Base-by-base conservation (phyloP, 2,888 invertebrate species). In the Vesta saturnalis region DNA sequence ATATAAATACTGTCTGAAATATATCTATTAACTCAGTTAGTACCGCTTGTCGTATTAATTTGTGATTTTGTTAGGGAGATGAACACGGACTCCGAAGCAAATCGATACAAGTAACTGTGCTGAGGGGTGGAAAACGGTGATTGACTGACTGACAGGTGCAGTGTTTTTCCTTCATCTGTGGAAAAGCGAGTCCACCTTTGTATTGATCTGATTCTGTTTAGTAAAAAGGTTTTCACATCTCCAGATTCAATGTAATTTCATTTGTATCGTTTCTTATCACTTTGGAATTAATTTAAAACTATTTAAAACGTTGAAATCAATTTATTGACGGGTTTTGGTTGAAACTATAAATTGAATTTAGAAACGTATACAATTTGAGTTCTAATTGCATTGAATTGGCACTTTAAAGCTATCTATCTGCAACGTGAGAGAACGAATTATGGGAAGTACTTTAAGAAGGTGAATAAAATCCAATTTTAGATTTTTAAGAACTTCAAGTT, bases 131-230 rank as follows among this genome's bases (percentile, higher is more conserved):
- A 76, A 76, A 73, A 73, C 70, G 74, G 77, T 83, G 83, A 83
- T 83, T 82, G 83, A 83, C 81, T 83, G 82, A 83, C 82, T 83
- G 83, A 83, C 83, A 83, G 82, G 81, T 82, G 80, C 80, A 79
- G 79, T 60, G 59, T 64, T 68, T 68, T 68, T 52, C 60, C 64
- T 62, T 64, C 60, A 64, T 60, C 63, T 55, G 52, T 22, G 49
- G 64, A 54, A 63, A 54, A 58, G 59, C 64, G 54, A 43, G 59
- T 59, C 59, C 64, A 64, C 59, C 54, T 58, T 49, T 30, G 19
- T 64, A 64, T 64, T 35, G 64, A 64, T 64, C 43, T 46, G 22
- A 47, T 16, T 47, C 30, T 49, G 22, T 39, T n/a, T 8, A 39
- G 39, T n/a, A 39, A 10, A n/a, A 39, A 39, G 3, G 4, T 23